A percentile compares a stretch with the other conserved stretches of the same genome.
phyloP scores from a whole-genome alignment of 2,113 vertebrate species.

The Ariopsis seemanni region DNA sequence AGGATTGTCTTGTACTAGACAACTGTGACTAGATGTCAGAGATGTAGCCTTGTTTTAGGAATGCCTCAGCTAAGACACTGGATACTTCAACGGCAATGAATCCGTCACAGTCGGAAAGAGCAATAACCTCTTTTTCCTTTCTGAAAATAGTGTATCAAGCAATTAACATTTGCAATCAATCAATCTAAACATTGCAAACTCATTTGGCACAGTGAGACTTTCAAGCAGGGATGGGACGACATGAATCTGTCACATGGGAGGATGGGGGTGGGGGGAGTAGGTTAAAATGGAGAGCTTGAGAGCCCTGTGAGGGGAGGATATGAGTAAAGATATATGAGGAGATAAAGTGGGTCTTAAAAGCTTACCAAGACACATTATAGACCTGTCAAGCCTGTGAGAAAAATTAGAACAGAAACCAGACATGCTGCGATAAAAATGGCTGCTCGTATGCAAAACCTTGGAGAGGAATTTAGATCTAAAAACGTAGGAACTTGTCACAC shows the following conservation, averaged over 20 bases:
- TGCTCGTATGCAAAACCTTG: constrained; percentile 1
- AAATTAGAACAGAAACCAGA: constrained; percentile 25
- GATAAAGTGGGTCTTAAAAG: constrained; percentile 35
- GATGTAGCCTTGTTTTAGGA: not conserved
- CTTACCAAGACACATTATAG: constrained; percentile 24
- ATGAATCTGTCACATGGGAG: constrained; percentile 1
- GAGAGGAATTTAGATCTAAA: not conserved
- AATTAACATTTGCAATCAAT: not conserved
- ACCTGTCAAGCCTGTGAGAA: constrained; percentile 18
- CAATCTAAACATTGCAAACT: not conserved
- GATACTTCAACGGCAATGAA: not conserved
- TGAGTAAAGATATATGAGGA: constrained; percentile 13
- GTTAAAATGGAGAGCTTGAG: constrained; percentile 7
- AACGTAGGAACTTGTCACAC: not conserved
- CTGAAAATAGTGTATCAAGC: not conserved
- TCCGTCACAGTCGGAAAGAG: not conserved
- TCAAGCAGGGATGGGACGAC: not conserved
- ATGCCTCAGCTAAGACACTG: not conserved
- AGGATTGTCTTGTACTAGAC: constrained; percentile 16
- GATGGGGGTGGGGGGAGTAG: not conserved
- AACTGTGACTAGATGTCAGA: constrained; percentile 10
- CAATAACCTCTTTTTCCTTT: not conserved
- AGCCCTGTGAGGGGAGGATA: not conserved
- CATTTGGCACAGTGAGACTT: not conserved
- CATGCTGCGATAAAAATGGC: not conserved